Base-by-base conservation (phyloP, 1,140 invertebrate species). In the Mylabris phalerata region DNA sequence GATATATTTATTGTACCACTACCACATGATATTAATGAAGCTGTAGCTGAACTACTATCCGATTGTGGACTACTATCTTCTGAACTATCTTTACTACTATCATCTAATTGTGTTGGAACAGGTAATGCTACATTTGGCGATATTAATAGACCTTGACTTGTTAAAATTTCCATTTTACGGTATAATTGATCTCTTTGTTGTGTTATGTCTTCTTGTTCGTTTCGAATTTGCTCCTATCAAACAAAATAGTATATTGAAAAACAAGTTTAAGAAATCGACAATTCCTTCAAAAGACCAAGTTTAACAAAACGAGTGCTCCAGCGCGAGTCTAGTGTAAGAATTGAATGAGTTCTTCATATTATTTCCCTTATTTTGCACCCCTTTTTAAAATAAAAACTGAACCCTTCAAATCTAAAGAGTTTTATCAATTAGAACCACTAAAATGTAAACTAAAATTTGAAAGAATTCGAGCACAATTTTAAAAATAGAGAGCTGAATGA, bases 171-270 rank as follows among this genome's bases (percentile, higher is more conserved):
- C 67, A 93, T 79, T 70, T 90, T 84, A 32, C 90, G 75, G 72
- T 92, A 94, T 9, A 95, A 75, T 60, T 92, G 85, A 67, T 95
- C 92, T 7, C 92, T 73, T 73, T 95, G 92, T 63, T 93, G 87
- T 10, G 81, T 84, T 9, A 95, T 83, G 68, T 95, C 92, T 40
- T 84, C 82, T 72, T 93, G 86, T 63, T 93, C 88, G 9, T 81
- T 79, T 9, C 82, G 77, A 9, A 89, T 69, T 70, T 86, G 82
- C 64, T 87, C 84, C 71, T 87, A 72, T 44, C 58, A 68, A 66
- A 27, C 48, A 43, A 42, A 25, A 13, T 24, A 25, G 24, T 48
- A 57, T 38, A 11, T 6, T 24, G 10, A 41, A 3, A 46, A 48
- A 45, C 13, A 55, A 49, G 42, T 52, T 55, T 19, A 45, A 51